phyloP scores from a whole-genome alignment of 2,797 vertebrate genomes.

The Ciconia nigra region DNA sequence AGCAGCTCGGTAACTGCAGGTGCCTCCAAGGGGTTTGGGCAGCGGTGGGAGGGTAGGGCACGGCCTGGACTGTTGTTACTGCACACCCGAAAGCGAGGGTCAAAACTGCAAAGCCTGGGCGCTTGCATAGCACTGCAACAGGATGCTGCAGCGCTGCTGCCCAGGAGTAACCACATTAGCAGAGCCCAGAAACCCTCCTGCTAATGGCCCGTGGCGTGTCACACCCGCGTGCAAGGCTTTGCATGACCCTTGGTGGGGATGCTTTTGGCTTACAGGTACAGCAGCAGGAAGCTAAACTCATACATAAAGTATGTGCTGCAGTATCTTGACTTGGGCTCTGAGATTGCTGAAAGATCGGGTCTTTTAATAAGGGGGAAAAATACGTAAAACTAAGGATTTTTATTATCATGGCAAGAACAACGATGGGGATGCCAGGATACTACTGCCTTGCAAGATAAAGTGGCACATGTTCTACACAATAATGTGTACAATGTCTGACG shows the following conservation, averaged over 20 bases:
- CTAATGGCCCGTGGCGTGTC: accelerated
- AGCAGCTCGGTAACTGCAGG: neutral
- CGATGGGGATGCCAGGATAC: neutral
- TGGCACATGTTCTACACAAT: conserved; percentile 55
- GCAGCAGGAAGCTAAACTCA: neutral
- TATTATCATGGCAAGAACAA: neutral
- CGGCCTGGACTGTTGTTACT: neutral
- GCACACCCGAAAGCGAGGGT: neutral
- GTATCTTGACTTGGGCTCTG: neutral
- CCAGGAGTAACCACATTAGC: neutral
- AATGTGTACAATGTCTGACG: conserved; percentile 42
- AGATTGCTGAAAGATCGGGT: neutral
- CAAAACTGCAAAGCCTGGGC: neutral
- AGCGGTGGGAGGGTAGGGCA: neutral
- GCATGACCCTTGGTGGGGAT: neutral
- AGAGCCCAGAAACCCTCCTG: neutral
- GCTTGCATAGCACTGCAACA: neutral
- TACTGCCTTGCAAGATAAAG: conserved; percentile 43
- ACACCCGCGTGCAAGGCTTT: accelerated
- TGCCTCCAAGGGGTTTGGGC: neutral
- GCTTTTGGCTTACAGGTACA: neutral
- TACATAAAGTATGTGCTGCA: neutral
- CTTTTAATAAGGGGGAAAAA: neutral
- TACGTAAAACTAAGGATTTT: neutral
- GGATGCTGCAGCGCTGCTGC: neutral